Evolutionary conservation across 2,888 invertebrate species (phyloP).

Genomic region (Nezara viridula): DNA sequence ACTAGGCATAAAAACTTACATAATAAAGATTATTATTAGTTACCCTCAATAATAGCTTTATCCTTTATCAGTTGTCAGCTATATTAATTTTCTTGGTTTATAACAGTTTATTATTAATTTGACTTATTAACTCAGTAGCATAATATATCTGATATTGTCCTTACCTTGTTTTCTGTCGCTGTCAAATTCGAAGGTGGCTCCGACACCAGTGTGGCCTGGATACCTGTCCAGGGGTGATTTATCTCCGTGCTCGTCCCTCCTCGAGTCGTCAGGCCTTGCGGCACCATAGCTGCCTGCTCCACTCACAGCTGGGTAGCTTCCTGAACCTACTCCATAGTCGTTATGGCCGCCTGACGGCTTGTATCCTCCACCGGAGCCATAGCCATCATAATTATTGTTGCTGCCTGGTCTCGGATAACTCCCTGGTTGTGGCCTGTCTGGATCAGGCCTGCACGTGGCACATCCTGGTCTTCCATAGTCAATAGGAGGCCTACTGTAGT

Average conservation of each 20-base stretch:
- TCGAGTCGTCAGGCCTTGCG: constrained; percentile 30
- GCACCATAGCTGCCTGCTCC: constrained; percentile 53
- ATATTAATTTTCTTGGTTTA: neutral
- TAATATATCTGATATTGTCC: neutral
- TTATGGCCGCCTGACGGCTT: neutral
- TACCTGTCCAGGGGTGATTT: constrained; percentile 61
- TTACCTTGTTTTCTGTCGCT: constrained; percentile 60
- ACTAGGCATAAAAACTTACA: too few relatives aligned
- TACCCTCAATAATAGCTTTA: too few relatives aligned
- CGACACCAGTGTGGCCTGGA: constrained; percentile 64
- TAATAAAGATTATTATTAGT: too few relatives aligned
- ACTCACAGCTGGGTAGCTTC: neutral
- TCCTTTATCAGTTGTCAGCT: too few relatives aligned
- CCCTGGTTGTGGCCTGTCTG: neutral
- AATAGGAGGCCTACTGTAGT: neutral
- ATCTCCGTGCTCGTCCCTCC: constrained; percentile 26
- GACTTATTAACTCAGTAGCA: too few relatives aligned
- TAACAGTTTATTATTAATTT: too few relatives aligned
- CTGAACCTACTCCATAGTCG: neutral
- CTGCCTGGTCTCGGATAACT: constrained; percentile 8
- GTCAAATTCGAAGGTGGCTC: constrained; percentile 63
- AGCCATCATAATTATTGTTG: neutral
- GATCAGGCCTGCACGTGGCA: constrained; percentile 51
- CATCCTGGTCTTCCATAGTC: constrained; percentile 49
- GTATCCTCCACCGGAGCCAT: constrained; percentile 8